A percentile compares a stretch with the other conserved stretches of the same genome.
Conservation (phyloP, 2,797 vertebrate genomes). For the Apogon talboti region DNA sequence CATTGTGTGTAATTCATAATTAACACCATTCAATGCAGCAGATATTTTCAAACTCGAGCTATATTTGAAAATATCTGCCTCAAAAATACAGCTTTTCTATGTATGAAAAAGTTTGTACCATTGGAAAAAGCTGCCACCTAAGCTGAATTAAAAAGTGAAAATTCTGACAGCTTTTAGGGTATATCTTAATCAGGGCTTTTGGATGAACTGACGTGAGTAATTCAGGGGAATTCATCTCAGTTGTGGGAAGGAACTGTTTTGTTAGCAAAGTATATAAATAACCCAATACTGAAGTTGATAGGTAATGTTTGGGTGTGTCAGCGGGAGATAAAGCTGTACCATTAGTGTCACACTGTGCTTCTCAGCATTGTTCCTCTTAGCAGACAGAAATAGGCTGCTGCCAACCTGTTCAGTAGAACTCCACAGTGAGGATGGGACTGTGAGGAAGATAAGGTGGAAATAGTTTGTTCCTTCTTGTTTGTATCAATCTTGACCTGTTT, state of each 20-base stretch:
- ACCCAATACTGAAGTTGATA: conserved; percentile 16
- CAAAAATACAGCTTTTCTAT: too few relatives aligned
- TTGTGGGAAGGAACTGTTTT: background rate
- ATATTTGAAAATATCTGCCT: too few relatives aligned
- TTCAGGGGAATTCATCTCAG: background rate
- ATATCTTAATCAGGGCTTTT: too few relatives aligned
- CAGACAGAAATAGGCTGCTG: conserved; percentile 9
- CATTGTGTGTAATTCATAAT: too few relatives aligned
- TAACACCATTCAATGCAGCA: too few relatives aligned
- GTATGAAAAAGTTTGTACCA: too few relatives aligned
- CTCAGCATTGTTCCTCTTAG: conserved; percentile 32
- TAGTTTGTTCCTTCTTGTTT: conserved; percentile 28
- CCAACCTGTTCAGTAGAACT: conserved; percentile 17
- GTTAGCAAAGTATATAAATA: background rate
- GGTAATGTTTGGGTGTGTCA: conserved; percentile 15
- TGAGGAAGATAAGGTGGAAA: conserved; percentile 28
- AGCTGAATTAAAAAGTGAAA: too few relatives aligned
- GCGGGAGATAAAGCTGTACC: conserved; percentile 20
- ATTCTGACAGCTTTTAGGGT: too few relatives aligned
- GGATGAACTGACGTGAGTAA: too few relatives aligned
- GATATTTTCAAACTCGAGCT: too few relatives aligned
- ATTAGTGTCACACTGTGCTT: conserved; percentile 27
- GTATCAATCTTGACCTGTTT: conserved; percentile 26
- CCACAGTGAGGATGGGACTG: conserved; percentile 13
- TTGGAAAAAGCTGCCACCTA: too few relatives aligned